phyloP scores from a whole-genome alignment of 2,113 vertebrate species.

The Lampris incognitus region DNA sequence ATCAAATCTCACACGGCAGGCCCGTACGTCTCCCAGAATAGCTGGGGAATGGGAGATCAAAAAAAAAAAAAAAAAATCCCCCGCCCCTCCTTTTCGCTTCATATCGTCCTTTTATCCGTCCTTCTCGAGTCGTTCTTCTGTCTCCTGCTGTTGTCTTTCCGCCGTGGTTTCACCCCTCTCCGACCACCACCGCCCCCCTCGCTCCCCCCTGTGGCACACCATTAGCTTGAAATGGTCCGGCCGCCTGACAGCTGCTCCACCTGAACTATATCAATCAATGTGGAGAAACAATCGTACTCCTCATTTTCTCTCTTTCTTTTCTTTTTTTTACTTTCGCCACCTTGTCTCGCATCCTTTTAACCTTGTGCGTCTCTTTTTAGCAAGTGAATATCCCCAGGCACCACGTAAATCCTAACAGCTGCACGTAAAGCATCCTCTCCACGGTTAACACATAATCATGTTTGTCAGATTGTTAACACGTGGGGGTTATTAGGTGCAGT shows the following conservation, averaged over 20 bases:
- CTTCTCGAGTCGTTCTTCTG: slow-evolving; percentile 49
- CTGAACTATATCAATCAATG: slow-evolving; percentile 88
- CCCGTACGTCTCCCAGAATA: slow-evolving; percentile 24
- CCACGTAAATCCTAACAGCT: too few species aligned
- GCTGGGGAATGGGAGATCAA: slow-evolving; percentile 1
- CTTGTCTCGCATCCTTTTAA: background rate
- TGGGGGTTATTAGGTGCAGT: slow-evolving; percentile 18
- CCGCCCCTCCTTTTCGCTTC: slow-evolving; percentile 14
- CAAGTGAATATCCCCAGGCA: too few species aligned
- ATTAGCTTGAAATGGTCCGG: slow-evolving; percentile 82
- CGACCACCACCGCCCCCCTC: background rate
- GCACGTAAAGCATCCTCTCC: too few species aligned
- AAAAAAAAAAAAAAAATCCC: slow-evolving; percentile 13
- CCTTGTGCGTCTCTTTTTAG: too few species aligned
- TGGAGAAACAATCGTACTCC: slow-evolving; percentile 81
- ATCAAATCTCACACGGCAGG: slow-evolving; percentile 35
- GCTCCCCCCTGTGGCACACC: slow-evolving; percentile 51
- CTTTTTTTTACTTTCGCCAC: background rate
- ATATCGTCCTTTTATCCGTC: slow-evolving; percentile 29
- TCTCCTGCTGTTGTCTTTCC: slow-evolving; percentile 40
- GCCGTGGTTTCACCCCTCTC: slow-evolving; percentile 33
- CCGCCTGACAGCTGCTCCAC: slow-evolving; percentile 83
- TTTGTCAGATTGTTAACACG: background rate
- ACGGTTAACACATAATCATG: too few species aligned
- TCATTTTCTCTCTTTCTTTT: slow-evolving; percentile 33